A percentile compares a stretch with the other conserved stretches of the same genome.
Evolutionary conservation across 1,140 invertebrate genomes (phyloP).

Genomic region (Venturia canescens): DNA sequence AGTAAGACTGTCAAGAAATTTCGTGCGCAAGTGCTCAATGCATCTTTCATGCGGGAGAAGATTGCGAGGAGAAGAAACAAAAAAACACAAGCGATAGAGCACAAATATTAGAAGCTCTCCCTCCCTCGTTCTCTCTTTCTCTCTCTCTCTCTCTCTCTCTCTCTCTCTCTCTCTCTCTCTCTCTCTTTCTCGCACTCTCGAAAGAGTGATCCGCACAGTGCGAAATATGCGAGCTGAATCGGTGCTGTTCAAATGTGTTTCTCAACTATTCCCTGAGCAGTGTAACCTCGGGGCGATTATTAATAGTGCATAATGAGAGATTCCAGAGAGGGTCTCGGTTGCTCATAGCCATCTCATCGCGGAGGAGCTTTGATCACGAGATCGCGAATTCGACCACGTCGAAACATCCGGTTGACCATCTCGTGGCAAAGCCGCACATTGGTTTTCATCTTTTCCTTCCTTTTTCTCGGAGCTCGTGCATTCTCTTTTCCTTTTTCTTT

Average conservation of each 20-base stretch:
- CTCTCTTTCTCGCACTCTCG: neutral
- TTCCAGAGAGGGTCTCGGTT: slow-evolving; percentile 1
- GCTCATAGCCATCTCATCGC: neutral
- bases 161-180: neutral
- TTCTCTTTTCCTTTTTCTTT: neutral
- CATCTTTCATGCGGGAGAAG: neutral
- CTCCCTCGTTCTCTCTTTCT: neutral
- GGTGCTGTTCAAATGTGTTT: neutral
- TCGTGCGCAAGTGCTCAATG: neutral
- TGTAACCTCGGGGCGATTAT: slow-evolving; percentile 3
- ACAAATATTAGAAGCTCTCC: neutral
- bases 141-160: neutral
- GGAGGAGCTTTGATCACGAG: slow-evolving; percentile 10
- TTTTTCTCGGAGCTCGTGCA: no score
- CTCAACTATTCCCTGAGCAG: neutral
- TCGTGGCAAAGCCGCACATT: slow-evolving; percentile 4
- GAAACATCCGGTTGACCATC: slow-evolving; percentile 22
- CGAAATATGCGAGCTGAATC: neutral
- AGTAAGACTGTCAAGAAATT: neutral
- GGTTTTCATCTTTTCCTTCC: neutral
- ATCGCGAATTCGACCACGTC: slow-evolving; percentile 26
- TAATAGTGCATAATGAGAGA: slow-evolving; percentile 25
- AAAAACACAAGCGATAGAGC: neutral
- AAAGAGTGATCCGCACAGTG: neutral
- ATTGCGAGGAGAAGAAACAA: neutral